Evolutionary conservation across 2,113 vertebrate species (phyloP).

Genomic region (Taxidea taxus): DNA sequence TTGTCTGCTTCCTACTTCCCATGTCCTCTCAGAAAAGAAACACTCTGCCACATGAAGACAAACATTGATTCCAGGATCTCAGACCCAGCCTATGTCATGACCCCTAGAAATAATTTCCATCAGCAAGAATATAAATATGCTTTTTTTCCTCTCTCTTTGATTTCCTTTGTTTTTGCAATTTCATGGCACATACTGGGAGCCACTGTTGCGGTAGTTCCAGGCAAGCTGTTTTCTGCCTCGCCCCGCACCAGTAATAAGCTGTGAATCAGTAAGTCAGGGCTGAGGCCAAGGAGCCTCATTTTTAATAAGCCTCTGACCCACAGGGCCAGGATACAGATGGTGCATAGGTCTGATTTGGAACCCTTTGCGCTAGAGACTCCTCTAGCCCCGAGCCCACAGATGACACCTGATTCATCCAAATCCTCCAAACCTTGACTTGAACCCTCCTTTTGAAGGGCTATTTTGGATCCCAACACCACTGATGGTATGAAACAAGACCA

Average conservation of each 20-base stretch:
- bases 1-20: conserved; percentile 48
- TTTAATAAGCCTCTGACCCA: neutral
- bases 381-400: neutral
- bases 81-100: conserved; percentile 32
- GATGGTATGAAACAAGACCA: neutral
- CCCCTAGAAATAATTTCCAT: conserved; percentile 65
- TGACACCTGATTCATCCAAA: neutral
- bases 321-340: neutral
- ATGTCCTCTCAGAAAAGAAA: conserved; percentile 53
- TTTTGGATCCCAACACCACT: neutral
- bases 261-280: neutral
- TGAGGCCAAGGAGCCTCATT: neutral
- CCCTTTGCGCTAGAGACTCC: neutral
- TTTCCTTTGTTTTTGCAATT: conserved; percentile 56
- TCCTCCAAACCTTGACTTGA: neutral
- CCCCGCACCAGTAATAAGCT: neutral
- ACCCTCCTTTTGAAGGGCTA: neutral
- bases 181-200: neutral
- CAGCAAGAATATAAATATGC: conserved; percentile 61
- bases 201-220: neutral
- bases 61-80: conserved; percentile 57
- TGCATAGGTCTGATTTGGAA: neutral
- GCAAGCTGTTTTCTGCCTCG: neutral
- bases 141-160: neutral
- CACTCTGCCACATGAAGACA: conserved; percentile 13